These are phyloP conservation scores for Cercocebus atys DNA, from an alignment of 2,113 vertebrate genomes.

Conservation along the genomic window DNA sequence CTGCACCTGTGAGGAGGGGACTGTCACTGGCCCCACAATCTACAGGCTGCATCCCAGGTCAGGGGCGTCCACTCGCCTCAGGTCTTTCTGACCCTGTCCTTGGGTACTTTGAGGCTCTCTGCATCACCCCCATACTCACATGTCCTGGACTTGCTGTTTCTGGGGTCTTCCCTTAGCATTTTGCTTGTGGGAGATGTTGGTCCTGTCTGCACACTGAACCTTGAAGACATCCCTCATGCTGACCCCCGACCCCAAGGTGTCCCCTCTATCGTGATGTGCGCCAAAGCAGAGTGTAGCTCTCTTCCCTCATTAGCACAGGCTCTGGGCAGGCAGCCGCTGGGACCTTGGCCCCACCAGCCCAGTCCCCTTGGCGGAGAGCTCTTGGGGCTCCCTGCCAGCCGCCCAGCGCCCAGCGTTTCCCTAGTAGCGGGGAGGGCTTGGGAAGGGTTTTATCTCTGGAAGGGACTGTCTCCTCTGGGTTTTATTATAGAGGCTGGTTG, in stretches of 20 bases:
- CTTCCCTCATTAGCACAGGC: background rate
- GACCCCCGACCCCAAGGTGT: too few relatives aligned
- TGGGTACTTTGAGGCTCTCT: background rate
- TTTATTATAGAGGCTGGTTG: background rate
- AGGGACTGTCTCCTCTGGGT: background rate
- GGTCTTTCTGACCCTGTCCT: too few relatives aligned
- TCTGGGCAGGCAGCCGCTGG: background rate
- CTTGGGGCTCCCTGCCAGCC: background rate
- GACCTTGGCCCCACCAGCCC: background rate
- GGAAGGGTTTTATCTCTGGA: background rate
- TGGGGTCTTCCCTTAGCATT: background rate
- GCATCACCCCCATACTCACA: accelerated
- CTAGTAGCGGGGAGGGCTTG: background rate
- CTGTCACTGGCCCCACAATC: background rate
- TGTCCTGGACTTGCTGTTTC: background rate
- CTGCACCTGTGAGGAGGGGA: background rate
- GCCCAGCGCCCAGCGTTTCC: too few relatives aligned
- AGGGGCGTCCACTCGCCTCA: background rate
- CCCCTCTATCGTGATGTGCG: too few relatives aligned
- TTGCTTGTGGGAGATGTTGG: background rate
- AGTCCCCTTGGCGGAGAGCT: background rate
- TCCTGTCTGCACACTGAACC: background rate
- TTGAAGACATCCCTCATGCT: background rate
- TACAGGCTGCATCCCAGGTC: background rate
- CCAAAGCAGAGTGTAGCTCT: background rate